Conservation (phyloP, 2,797 vertebrate genomes). For the Protosalanx chinensis region DNA sequence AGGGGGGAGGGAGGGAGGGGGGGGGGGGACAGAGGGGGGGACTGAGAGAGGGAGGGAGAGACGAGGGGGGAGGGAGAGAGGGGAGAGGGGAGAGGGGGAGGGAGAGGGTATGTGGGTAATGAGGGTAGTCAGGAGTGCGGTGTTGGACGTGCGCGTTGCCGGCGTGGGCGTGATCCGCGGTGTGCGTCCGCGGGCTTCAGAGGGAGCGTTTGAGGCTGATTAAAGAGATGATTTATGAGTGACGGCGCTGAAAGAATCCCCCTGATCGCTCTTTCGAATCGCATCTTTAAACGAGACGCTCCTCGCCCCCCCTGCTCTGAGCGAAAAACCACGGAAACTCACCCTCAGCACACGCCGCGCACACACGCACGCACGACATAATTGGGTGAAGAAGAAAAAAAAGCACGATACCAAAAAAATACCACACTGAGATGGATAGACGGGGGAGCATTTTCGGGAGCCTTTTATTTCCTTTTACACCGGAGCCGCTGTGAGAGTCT, state of each 20-base stretch:
- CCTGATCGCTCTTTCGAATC: constrained; percentile 64
- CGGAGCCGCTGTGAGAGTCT: background rate
- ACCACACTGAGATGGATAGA: background rate
- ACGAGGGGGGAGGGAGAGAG: too few species aligned
- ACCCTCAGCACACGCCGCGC: constrained; percentile 44
- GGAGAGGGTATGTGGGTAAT: too few species aligned
- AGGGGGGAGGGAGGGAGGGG: too few species aligned
- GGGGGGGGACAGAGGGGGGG: too few species aligned
- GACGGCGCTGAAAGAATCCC: constrained; percentile 67
- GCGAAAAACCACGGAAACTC: background rate
- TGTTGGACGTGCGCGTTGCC: constrained; percentile 10
- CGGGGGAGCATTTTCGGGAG: background rate
- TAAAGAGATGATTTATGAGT: constrained; percentile 65
- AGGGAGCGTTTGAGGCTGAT: constrained; percentile 35
- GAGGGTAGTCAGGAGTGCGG: background rate
- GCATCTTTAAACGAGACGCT: constrained; percentile 64
- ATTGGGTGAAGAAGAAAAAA: background rate
- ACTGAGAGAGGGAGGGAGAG: too few species aligned
- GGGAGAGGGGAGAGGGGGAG: too few species aligned
- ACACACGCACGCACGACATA: constrained; percentile 31
- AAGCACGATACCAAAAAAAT: background rate
- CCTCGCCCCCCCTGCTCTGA: too few species aligned
- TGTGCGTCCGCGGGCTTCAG: constrained; percentile 45
- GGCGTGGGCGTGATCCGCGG: constrained; percentile 12
- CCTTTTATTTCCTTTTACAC: background rate